Evolutionary conservation across 2,888 invertebrate species (phyloP), one percentile per base, ranked within the genome.

Genomic region (Papilio gigon): DNA sequence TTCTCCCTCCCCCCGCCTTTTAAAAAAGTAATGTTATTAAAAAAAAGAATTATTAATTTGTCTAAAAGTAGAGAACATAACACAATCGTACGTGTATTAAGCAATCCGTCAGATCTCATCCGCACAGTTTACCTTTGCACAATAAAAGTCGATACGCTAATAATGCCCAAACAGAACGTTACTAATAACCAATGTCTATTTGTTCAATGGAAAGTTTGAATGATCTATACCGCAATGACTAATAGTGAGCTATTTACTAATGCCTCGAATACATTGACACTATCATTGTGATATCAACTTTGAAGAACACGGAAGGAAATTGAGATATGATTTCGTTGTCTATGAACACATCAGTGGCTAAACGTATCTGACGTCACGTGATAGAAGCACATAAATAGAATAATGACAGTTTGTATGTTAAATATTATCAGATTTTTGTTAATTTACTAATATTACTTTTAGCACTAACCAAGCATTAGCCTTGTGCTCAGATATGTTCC

Each of bases 181-280:
- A 50, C 50, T 40, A 61, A 67, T 50, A 37, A 37, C 50, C 60
- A 27, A 27, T 64, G 53, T 50, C 17, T 61, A 30, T 67, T 61
- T 67, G 47, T 40, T 53, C 50, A 40, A 67, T 67, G 30, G 50
- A 60, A 66, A 66, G 47, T 47, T 66, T 60, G 4, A 27, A 47
- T 35, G 17, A 47, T 58, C 2, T 59, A 40, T 37, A 12, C 14
- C 25, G 20, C 22, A 42, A 30, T 50, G 50, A 50, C 27, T 53
- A 53, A 53, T 27, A 50, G 14, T 63, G n/a, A 63, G 22, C 62
- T 62, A 50, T 63, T 22, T 59, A n/a, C 44, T 44, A 65, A 58
- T 58, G 4, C 35, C 14, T 40, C 25, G 17, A 65, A 20, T 50
- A 64, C 37, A 64, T 37, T 50, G 50, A 53, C 5, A 40, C n/a